A percentile compares a stretch with the other conserved stretches of the same genome.
Evolutionary conservation across 2,888 invertebrate species (phyloP).

Genomic region (Zaprionus obscuricornis): DNA sequence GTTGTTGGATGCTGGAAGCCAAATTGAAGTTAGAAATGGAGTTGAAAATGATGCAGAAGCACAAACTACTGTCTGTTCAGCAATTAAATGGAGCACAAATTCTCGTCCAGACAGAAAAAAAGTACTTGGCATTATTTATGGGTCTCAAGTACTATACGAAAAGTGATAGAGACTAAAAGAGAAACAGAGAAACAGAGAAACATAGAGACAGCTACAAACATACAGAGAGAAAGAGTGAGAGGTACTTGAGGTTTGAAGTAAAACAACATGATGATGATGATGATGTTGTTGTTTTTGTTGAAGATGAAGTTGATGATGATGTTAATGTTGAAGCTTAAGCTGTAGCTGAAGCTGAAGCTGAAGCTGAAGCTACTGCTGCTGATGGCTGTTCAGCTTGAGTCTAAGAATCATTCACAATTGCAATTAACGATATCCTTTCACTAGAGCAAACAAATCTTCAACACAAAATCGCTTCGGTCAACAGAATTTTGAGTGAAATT

Average conservation of each 20-base stretch:
- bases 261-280: too few species aligned
- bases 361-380: background rate
- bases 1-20: background rate
- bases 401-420: conserved; percentile 35
- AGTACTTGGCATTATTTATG: conserved; percentile 67
- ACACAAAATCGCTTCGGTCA: conserved; percentile 65
- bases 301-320: too few species aligned
- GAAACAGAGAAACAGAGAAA: too few species aligned
- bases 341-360: background rate
- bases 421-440: conserved; percentile 51
- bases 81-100: conserved; percentile 57
- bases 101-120: conserved; percentile 35
- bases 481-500: conserved; percentile 49
- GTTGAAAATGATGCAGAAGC: background rate
- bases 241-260: too few species aligned
- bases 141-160: conserved; percentile 26
- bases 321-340: too few species aligned
- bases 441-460: conserved; percentile 39
- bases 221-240: too few species aligned
- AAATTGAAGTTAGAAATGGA: background rate
- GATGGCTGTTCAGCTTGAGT: too few species aligned
- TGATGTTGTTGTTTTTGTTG: too few species aligned
- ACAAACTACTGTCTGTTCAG: conserved; percentile 1
- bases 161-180: background rate
- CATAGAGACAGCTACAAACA: too few species aligned